These are phyloP conservation scores for Acanthoscelides obtectus DNA, from an alignment of 2,888 invertebrate genomes.

Conservation along the genomic window DNA sequence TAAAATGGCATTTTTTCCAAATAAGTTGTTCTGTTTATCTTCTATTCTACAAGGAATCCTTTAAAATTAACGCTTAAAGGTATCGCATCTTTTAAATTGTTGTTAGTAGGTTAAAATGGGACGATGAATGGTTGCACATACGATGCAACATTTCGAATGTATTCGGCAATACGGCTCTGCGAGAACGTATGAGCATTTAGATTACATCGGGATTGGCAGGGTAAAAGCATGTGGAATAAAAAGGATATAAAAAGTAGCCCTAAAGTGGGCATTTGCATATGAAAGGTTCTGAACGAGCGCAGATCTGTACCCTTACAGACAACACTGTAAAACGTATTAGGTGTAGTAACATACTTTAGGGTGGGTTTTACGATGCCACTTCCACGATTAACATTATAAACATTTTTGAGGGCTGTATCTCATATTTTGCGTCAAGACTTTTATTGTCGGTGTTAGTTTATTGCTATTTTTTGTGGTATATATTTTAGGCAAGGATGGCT, in stretches of 20 bases:
- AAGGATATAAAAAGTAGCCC: conserved; percentile 20
- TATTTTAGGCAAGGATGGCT: too few relatives aligned
- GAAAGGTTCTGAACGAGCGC: conserved; percentile 17
- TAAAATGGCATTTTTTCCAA: too few relatives aligned
- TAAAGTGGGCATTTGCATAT: conserved; percentile 25
- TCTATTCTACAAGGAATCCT: too few relatives aligned
- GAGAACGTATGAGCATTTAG: conserved; percentile 23
- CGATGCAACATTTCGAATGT: not conserved
- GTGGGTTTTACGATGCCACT: conserved; percentile 14
- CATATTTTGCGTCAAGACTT: not conserved
- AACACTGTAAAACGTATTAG: conserved; percentile 23
- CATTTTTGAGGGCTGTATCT: conserved; percentile 9
- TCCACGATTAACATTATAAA: conserved; percentile 18
- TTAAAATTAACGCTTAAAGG: too few relatives aligned
- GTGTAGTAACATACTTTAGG: conserved; percentile 17
- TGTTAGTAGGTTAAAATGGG: too few relatives aligned
- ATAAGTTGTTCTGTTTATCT: too few relatives aligned
- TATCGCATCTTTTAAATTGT: too few relatives aligned
- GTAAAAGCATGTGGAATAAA: conserved; percentile 26
- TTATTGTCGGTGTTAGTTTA: conserved; percentile 3
- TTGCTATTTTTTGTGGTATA: not conserved
- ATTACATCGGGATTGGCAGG: conserved; percentile 24
- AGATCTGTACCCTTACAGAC: conserved; percentile 16
- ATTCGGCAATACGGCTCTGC: conserved; percentile 13
- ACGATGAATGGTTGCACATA: too few relatives aligned